These are phyloP conservation scores for Pipistrellus pygmaeus DNA, from an alignment of 2,797 vertebrate species.

Conservation along the genomic window DNA sequence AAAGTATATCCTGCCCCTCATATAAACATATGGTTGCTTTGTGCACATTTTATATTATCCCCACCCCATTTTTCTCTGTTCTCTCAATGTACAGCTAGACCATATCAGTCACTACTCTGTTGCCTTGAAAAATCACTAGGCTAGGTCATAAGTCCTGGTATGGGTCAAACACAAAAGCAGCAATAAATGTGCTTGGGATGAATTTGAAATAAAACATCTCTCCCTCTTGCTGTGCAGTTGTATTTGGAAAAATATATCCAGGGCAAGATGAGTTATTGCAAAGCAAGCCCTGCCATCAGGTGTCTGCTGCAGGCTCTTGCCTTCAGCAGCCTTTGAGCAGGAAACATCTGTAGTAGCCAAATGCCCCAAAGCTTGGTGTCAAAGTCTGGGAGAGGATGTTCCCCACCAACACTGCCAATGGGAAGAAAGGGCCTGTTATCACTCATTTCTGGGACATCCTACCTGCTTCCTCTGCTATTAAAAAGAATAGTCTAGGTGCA, in stretches of 20 bases:
- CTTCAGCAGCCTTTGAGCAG: not conserved
- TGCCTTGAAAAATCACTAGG: not conserved
- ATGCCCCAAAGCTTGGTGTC: constrained; percentile 21
- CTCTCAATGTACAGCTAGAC: not conserved
- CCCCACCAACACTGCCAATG: not conserved
- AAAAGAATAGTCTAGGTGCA: not conserved
- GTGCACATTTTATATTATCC: not conserved
- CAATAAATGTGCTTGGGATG: not conserved
- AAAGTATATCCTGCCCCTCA: not conserved
- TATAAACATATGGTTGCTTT: not conserved
- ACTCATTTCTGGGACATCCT: not conserved
- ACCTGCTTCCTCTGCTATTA: not conserved
- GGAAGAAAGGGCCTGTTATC: not conserved
- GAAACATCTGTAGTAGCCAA: constrained; percentile 39
- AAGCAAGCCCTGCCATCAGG: not conserved
- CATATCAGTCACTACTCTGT: not conserved
- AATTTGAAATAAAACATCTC: constrained; percentile 34
- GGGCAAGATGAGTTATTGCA: not conserved
- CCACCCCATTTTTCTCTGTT: not conserved
- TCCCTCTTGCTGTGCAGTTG: not conserved
- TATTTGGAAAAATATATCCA: constrained; percentile 28
- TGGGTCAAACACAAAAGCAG: not conserved
- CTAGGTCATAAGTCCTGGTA: not conserved
- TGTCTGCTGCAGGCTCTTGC: not conserved
- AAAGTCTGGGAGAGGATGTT: not conserved